Conservation (phyloP, 2,888 invertebrate species). For the Catotricha subobsoleta region DNA sequence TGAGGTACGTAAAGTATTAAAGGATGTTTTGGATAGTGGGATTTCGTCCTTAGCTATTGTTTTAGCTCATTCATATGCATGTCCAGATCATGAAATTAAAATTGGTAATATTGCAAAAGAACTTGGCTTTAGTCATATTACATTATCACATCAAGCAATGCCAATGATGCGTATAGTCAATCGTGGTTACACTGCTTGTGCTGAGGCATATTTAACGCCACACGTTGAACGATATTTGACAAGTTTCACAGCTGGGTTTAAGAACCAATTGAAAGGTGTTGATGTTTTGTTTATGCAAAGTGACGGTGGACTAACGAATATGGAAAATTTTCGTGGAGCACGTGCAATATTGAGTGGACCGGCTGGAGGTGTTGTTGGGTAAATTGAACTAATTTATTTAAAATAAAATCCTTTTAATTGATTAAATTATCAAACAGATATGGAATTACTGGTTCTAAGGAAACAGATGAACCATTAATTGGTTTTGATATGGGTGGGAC, state of each 20-base stretch:
- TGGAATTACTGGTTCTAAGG: constrained; percentile 37
- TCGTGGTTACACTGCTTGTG: constrained; percentile 84
- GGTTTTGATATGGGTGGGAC: constrained; percentile 94
- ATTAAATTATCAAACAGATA: constrained; percentile 17
- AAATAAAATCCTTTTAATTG: neutral
- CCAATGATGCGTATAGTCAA: constrained; percentile 92
- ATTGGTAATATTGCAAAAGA: constrained; percentile 68
- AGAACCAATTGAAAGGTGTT: constrained; percentile 48
- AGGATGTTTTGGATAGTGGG: constrained; percentile 46
- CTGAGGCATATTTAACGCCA: constrained; percentile 95
- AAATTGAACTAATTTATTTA: neutral
- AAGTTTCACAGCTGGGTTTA: constrained; percentile 77
- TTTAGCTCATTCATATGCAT: constrained; percentile 89
- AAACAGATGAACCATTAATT: constrained; percentile 69
- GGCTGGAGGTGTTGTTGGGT: constrained; percentile 95
- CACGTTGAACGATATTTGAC: constrained; percentile 76
- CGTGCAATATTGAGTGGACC: constrained; percentile 94
- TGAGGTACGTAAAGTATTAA: constrained; percentile 44
- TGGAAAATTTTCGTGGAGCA: constrained; percentile 78
- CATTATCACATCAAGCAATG: constrained; percentile 84
- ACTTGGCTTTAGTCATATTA: constrained; percentile 75
- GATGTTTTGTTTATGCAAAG: constrained; percentile 97
- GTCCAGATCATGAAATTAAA: constrained; percentile 62
- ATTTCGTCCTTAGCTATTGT: constrained; percentile 87
- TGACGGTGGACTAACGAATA: constrained; percentile 91